Evolutionary conservation across 2,797 vertebrate genomes (phyloP).

Genomic region (Pampus argenteus): DNA sequence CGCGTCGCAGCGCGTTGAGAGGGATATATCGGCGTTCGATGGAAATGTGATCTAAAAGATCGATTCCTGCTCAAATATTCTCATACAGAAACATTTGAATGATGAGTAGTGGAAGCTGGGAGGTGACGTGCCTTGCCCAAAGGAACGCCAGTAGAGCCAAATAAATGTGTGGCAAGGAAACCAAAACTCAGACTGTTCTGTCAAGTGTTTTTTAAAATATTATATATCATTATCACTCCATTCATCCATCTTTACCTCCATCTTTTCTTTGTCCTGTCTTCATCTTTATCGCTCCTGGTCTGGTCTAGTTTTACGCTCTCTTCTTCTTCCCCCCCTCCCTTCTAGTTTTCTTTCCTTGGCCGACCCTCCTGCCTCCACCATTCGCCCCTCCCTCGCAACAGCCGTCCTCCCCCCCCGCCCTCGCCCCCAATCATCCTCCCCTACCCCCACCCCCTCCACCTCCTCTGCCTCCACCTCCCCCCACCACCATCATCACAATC

Average conservation of each 20-base stretch:
- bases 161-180: neutral
- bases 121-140: slow-evolving; percentile 45
- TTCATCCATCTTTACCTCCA: neutral
- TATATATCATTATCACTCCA: neutral
- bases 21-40: neutral
- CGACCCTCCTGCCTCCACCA: slow-evolving; percentile 58
- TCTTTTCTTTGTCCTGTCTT: neutral
- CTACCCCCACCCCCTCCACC: slow-evolving; percentile 34
- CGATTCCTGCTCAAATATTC: neutral
- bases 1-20: neutral
- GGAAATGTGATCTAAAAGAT: slow-evolving; percentile 13
- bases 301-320: neutral
- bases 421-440: slow-evolving; percentile 65
- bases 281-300: neutral
- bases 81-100: neutral
- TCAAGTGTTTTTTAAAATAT: neutral
- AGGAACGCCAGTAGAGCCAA: neutral
- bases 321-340: neutral
- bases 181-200: neutral
- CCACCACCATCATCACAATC: slow-evolving; percentile 22
- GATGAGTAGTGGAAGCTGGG: neutral
- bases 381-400: slow-evolving; percentile 80
- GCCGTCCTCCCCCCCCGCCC: slow-evolving; percentile 78
- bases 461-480: too few species aligned
- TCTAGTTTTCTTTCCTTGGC: slow-evolving; percentile 6